A percentile compares a stretch with the other conserved stretches of the same genome.
phyloP scores from a whole-genome alignment of 2,888 invertebrate species.

The Lithophane socia region DNA sequence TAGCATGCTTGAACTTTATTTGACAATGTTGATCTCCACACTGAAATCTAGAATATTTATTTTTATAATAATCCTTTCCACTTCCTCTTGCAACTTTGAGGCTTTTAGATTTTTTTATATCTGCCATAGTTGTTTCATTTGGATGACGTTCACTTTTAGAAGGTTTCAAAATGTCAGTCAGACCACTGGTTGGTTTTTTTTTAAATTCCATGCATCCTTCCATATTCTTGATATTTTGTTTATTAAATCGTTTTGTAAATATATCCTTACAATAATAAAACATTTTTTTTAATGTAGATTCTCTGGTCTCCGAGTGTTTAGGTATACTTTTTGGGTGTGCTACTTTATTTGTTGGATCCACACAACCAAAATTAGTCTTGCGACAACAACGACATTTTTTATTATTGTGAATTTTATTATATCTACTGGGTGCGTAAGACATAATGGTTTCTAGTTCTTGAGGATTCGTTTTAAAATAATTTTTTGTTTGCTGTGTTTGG shows the following conservation, averaged over 20 bases:
- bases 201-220: background rate
- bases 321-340: slow-evolving; percentile 3
- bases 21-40: slow-evolving; percentile 44
- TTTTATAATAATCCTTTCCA: slow-evolving; percentile 38
- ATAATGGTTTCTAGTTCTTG: slow-evolving; percentile 28
- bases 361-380: background rate
- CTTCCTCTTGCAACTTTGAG: slow-evolving; percentile 37
- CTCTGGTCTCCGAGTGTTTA: background rate
- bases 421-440: slow-evolving; percentile 61
- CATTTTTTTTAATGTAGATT: slow-evolving; percentile 23
- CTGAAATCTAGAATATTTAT: slow-evolving; percentile 50
- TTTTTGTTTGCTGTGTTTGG: slow-evolving; percentile 55
- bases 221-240: background rate
- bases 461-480: background rate
- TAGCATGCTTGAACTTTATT: slow-evolving; percentile 3
- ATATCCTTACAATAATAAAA: slow-evolving; percentile 33
- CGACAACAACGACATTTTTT: slow-evolving; percentile 2
- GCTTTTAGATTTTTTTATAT: slow-evolving; percentile 55
- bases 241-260: slow-evolving; percentile 26
- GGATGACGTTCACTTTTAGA: slow-evolving; percentile 58
- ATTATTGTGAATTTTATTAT: slow-evolving; percentile 66
- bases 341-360: background rate
- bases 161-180: slow-evolving; percentile 49
- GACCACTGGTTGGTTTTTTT: background rate
- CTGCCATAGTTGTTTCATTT: slow-evolving; percentile 23